These are phyloP conservation scores for Sinocyclocheilus grahami DNA, from an alignment of 2,113 vertebrate genomes.

Conservation along the genomic window DNA sequence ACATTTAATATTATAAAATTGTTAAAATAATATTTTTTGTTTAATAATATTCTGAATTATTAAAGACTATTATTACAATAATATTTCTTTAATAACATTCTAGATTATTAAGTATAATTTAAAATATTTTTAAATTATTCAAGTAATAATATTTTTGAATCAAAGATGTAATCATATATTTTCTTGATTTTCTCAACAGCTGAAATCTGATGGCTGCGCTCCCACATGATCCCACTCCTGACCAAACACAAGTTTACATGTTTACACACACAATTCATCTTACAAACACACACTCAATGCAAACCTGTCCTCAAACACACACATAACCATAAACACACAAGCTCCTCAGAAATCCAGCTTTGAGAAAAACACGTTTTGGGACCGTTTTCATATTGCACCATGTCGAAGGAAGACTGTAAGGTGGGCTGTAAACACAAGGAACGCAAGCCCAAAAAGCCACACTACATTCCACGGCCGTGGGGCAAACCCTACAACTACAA, in stretches of 20 bases:
- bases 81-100: too few relatives aligned
- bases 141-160: background rate
- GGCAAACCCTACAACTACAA: slow-evolving; percentile 99
- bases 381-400: slow-evolving; percentile 58
- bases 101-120: too few relatives aligned
- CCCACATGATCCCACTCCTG: background rate
- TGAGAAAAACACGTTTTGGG: background rate
- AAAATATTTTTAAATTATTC: background rate
- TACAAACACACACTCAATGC: background rate
- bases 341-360: background rate
- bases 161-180: background rate
- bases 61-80: too few relatives aligned
- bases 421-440: slow-evolving; percentile 87
- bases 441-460: slow-evolving; percentile 95
- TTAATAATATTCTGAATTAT: background rate
- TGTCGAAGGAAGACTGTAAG: slow-evolving; percentile 92
- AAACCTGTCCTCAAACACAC: background rate
- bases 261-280: slow-evolving; percentile 1
- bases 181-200: slow-evolving; percentile 32
- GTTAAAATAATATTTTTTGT: background rate
- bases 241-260: background rate
- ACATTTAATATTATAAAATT: background rate
- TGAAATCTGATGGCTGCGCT: background rate
- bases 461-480: slow-evolving; percentile 96
- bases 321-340: background rate